Conservation (phyloP, 2,113 vertebrate species). For the pig (Sus scrofa) region T2T-Sscrofa CM000812.6:87304001-87304500, state of each 20-base stretch:
- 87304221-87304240: background rate
- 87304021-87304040: background rate
- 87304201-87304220: background rate
- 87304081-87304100: background rate
- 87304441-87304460: background rate
- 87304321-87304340: background rate
- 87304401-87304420: background rate
- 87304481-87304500: background rate
- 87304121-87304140: background rate
- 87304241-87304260: background rate
- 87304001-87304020: background rate
- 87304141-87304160: background rate
- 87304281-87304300: background rate
- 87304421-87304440: background rate
- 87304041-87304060: background rate
- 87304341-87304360: conserved; percentile 23
- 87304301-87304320: background rate
- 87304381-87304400: background rate
- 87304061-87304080: background rate
- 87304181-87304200: background rate
- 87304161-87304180: conserved; percentile 9
- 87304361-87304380: conserved; percentile 3
- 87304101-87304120: background rate
- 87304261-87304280: background rate
- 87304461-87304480: conserved; percentile 24